phyloP scores from a whole-genome alignment of 2,888 invertebrate species.

The Trichopria drosophilae region DNA sequence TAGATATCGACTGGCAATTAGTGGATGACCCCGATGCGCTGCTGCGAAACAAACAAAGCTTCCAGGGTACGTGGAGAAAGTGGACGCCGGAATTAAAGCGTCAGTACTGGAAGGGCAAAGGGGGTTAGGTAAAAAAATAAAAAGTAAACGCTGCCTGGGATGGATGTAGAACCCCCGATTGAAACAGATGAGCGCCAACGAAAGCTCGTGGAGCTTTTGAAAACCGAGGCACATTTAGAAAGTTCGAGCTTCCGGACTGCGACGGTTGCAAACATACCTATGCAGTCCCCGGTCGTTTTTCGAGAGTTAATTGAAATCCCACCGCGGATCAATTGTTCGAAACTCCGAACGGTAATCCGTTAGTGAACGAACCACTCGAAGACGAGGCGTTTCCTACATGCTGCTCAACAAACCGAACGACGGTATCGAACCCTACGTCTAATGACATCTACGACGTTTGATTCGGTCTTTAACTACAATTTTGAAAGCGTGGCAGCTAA shows the following conservation, averaged over 20 bases:
- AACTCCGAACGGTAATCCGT: too few relatives aligned
- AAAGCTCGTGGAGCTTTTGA: conserved; percentile 42
- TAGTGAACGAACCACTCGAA: too few relatives aligned
- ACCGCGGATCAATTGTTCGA: conserved; percentile 41
- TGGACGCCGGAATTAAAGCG: conserved; percentile 9
- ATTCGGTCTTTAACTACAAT: too few relatives aligned
- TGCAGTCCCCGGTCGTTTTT: too few relatives aligned
- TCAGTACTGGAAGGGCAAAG: conserved; percentile 10
- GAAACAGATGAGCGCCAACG: conserved; percentile 35
- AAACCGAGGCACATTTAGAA: conserved; percentile 41
- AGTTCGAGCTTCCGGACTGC: conserved; percentile 28
- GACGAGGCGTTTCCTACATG: too few relatives aligned
- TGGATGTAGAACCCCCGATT: too few relatives aligned
- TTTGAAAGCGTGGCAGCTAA: too few relatives aligned
- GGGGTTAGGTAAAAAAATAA: conserved; percentile 14
- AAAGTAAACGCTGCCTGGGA: conserved; percentile 16
- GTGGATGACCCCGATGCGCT: conserved; percentile 35
- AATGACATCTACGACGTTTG: too few relatives aligned
- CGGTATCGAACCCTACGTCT: too few relatives aligned
- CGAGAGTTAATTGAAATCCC: conserved; percentile 46
- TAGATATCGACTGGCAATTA: conserved; percentile 40
- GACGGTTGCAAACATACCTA: too few relatives aligned
- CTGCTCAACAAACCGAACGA: too few relatives aligned
- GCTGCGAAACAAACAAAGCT: conserved; percentile 29
- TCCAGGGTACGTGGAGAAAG: conserved; percentile 14